phyloP scores from a whole-genome alignment of 2,888 invertebrate genomes.

The Leptopilina syphax region DNA sequence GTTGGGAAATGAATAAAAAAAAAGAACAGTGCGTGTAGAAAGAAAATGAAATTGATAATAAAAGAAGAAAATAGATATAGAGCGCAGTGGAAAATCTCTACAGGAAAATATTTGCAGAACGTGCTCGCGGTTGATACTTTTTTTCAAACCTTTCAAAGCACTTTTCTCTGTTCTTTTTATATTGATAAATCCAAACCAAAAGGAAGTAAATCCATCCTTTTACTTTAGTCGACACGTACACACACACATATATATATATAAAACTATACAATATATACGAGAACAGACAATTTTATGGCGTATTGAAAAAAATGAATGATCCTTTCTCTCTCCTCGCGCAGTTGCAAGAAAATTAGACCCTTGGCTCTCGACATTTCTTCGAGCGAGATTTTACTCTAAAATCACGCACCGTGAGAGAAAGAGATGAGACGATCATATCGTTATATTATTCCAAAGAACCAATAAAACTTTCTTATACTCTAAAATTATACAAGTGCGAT shows the following conservation, averaged over 20 bases:
- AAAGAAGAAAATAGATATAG: slow-evolving; percentile 42
- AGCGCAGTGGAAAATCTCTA: slow-evolving; percentile 39
- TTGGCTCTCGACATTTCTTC: slow-evolving; percentile 3
- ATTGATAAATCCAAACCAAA: slow-evolving; percentile 38
- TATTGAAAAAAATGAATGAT: slow-evolving; percentile 5
- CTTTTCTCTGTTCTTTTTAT: slow-evolving; percentile 56
- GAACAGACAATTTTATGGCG: no score
- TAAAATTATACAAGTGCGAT: neutral
- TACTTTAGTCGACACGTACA: slow-evolving; percentile 1
- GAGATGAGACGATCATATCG: neutral
- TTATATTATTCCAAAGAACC: neutral
- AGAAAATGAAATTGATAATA: neutral
- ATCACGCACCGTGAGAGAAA: neutral
- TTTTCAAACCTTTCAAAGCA: slow-evolving; percentile 51
- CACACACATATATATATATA: neutral
- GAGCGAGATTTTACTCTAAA: slow-evolving; percentile 1
- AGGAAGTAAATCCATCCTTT: slow-evolving; percentile 38
- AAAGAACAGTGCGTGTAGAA: neutral
- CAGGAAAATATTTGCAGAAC: slow-evolving; percentile 64
- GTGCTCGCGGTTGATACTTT: slow-evolving; percentile 55
- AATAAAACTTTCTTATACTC: neutral
- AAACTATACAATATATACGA: no score
- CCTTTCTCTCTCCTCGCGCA: neutral
- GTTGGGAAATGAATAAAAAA: neutral
- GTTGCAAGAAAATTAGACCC: slow-evolving; percentile 11